Base-by-base conservation (phyloP, 92 coral and sea anemone species). In the Palythoa caribaeorum region DNA sequence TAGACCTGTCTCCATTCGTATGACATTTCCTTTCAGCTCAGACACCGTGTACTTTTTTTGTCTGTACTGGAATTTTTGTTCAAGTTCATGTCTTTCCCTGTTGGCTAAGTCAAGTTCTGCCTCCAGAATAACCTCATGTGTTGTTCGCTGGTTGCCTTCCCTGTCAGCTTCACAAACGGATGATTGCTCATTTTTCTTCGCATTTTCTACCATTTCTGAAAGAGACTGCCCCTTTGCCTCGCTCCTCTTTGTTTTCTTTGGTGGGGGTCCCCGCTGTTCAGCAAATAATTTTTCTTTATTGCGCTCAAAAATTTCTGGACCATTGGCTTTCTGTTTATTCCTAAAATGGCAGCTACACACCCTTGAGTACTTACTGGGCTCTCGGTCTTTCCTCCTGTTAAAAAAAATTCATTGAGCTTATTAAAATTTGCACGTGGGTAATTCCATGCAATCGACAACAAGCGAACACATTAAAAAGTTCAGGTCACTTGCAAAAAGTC, bases 101-200 rank as follows among this genome's bases (percentile, higher is more conserved):
- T 78, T 55, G n/a, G 11, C 47, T 53, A 77, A 57, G 65, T 77
- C 83, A 16, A 77, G 83, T 77, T 77, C 83, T 77, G 83, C 83
- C 83, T 77, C 83, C 36, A 77, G 83, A 60, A 77, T 86, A 62
- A 84, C 53, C 77, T 70, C 87, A 53, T 77, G 87, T 77, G 83
- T 77, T 38, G 83, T 10, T 77, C 40, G 36, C 13, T 53, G 14
- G 55, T 51, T 77, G 14, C 40, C 17, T 44, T 77, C 83, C 35
- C 47, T 52, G 21, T 78, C 70, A 14, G 11, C 47, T 53, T 84
- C 55, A 28, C 28, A 44, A 53, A 14, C 71, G 40, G 14, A 59
- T 9, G 12, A 3, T 14, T 14, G 65, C 19, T 17, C 63, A 57
- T 57, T 57, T 57, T 57, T 40, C 47, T 40, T 40, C 47, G 47